Conservation (phyloP, 2,888 invertebrate genomes). For the Agrotis ipsilon region DNA sequence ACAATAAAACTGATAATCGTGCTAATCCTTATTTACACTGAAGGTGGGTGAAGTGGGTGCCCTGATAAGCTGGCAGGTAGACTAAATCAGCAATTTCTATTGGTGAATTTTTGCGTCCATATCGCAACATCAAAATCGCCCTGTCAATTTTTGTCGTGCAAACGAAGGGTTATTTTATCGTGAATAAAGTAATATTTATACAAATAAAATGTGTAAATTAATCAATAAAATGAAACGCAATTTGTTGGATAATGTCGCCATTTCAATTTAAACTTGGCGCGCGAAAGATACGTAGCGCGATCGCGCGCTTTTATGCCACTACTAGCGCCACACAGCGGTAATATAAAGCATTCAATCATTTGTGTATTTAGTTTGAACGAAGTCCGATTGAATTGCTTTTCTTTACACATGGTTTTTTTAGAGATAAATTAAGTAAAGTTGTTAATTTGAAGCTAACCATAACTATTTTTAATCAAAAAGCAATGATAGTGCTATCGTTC, state of each 20-base stretch:
- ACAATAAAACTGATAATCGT: constrained; percentile 87
- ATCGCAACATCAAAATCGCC: constrained; percentile 66
- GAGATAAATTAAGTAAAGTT: no score
- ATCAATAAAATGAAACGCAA: constrained; percentile 62
- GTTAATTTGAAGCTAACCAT: not conserved
- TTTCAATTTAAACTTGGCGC: constrained; percentile 61
- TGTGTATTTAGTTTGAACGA: not conserved
- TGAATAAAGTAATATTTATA: constrained; percentile 63
- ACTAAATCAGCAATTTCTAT: constrained; percentile 79
- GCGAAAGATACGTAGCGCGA: constrained; percentile 19
- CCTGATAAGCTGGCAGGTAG: constrained; percentile 83
- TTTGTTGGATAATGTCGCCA: constrained; percentile 35
- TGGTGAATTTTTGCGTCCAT: constrained; percentile 76
- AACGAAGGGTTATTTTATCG: constrained; percentile 68
- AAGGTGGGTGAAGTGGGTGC: constrained; percentile 85
- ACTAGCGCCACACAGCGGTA: constrained; percentile 59
- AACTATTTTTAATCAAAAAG: no score
- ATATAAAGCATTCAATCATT: constrained; percentile 12
- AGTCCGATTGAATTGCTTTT: not conserved
- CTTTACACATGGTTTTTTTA: not conserved
- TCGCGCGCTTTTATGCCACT: constrained; percentile 41
- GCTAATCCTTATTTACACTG: constrained; percentile 88
- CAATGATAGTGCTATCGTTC: not conserved
- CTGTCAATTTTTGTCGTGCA: constrained; percentile 54
- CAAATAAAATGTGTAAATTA: constrained; percentile 63